Percentiles rank a stretch among this genome's conserved stretches.
phyloP scores from a whole-genome alignment of 2,113 vertebrate species.

The Nansenia antarctica region DNA sequence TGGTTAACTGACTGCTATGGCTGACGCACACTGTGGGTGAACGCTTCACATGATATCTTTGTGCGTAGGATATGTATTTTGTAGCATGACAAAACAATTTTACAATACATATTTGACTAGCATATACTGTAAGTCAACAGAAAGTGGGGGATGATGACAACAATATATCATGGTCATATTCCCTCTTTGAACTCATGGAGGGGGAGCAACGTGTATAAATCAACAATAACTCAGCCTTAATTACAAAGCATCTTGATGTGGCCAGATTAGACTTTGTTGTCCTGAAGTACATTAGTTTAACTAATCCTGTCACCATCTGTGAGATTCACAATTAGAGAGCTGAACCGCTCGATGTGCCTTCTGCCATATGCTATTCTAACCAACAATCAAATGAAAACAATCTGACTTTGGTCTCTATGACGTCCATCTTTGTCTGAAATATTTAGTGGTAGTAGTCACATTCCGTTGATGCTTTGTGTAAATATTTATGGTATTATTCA shows the following conservation, averaged over 20 bases:
- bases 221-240: slow-evolving; percentile 5
- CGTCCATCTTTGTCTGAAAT: neutral
- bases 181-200: slow-evolving; percentile 1
- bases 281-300: neutral
- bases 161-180: neutral
- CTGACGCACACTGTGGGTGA: too few relatives aligned
- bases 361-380: slow-evolving; percentile 22
- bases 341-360: slow-evolving; percentile 16
- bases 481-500: slow-evolving; percentile 10
- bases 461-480: slow-evolving; percentile 1
- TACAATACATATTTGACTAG: neutral
- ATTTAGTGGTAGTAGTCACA: slow-evolving; percentile 13
- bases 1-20: too few relatives aligned
- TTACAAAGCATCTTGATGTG: slow-evolving; percentile 15
- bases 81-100: too few relatives aligned
- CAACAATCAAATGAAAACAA: slow-evolving; percentile 15
- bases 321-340: slow-evolving; percentile 6
- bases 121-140: neutral
- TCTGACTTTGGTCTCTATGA: slow-evolving; percentile 20
- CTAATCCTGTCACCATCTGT: slow-evolving; percentile 15
- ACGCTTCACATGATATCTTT: too few relatives aligned
- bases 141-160: neutral
- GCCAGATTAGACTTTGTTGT: neutral
- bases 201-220: neutral
- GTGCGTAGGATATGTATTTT: too few relatives aligned